Evolutionary conservation across 2,888 invertebrate genomes (phyloP).

Genomic region (Poecilus cupreus): DNA sequence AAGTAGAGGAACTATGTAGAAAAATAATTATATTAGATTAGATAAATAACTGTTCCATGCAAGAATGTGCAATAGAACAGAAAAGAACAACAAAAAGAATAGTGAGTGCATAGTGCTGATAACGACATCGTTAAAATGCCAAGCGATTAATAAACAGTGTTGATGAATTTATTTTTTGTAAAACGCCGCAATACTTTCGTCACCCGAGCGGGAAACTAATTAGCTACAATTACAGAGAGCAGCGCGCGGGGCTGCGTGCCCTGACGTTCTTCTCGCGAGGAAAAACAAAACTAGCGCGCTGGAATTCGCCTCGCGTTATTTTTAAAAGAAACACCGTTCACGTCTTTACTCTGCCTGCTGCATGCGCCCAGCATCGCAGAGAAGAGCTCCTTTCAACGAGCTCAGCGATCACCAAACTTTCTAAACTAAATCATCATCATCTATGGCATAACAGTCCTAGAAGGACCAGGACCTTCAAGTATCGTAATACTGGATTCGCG

Average conservation of each 20-base stretch:
- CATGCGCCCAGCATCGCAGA: not conserved
- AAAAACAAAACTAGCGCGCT: conserved; percentile 40
- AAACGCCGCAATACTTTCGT: conserved; percentile 9
- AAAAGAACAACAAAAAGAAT: too few species aligned
- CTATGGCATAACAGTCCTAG: too few species aligned
- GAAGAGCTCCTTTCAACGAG: not conserved
- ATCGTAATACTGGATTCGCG: too few species aligned
- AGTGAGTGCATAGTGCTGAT: not conserved
- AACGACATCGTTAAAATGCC: conserved; percentile 13
- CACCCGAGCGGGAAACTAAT: conserved; percentile 16
- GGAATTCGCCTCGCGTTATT: conserved; percentile 42
- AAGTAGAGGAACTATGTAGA: too few species aligned
- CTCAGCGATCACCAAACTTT: not conserved
- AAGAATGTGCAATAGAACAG: not conserved
- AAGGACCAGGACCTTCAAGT: too few species aligned
- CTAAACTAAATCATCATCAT: too few species aligned
- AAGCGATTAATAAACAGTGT: conserved; percentile 8
- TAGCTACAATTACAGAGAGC: conserved; percentile 39
- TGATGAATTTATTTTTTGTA: conserved; percentile 18
- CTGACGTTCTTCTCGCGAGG: not conserved
- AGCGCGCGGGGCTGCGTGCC: not conserved
- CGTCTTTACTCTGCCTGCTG: not conserved
- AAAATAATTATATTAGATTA: too few species aligned
- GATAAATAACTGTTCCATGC: not conserved
- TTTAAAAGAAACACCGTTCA: conserved; percentile 51